Conservation (phyloP, 2,797 vertebrate genomes). For the Acanthis flammea region DNA sequence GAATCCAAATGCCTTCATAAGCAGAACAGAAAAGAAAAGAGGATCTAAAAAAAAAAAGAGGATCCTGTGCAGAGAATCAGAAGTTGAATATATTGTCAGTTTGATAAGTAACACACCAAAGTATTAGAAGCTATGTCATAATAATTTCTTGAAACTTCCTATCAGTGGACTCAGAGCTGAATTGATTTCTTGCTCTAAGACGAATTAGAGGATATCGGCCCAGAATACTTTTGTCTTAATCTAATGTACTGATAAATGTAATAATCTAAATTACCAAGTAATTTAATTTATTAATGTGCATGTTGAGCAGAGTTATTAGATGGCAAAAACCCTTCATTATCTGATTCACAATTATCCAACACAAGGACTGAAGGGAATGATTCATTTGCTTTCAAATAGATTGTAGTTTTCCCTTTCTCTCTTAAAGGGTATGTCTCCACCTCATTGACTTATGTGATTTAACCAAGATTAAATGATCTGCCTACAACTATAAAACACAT, state of each 20-base stretch:
- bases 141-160: constrained; percentile 7
- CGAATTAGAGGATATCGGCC: not conserved
- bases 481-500: not conserved
- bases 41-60: not conserved
- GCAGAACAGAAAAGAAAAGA: not conserved
- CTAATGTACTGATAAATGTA: constrained; percentile 39
- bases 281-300: constrained; percentile 18
- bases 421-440: not conserved
- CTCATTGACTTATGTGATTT: constrained; percentile 5
- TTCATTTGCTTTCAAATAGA: not conserved
- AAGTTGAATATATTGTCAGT: not conserved
- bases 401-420: not conserved
- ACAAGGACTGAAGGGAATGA: not conserved
- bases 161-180: not conserved
- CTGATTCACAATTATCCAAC: constrained; percentile 2
- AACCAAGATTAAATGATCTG: not conserved
- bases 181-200: not conserved
- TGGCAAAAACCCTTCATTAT: not conserved
- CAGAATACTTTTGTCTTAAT: constrained; percentile 18
- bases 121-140: not conserved
- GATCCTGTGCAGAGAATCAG: not conserved
- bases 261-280: constrained; percentile 10
- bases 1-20: not conserved
- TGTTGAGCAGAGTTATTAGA: not conserved
- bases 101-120: not conserved